phyloP scores from a whole-genome alignment of 2,113 vertebrate genomes.

The Phalacrocorax brasilianus region DNA sequence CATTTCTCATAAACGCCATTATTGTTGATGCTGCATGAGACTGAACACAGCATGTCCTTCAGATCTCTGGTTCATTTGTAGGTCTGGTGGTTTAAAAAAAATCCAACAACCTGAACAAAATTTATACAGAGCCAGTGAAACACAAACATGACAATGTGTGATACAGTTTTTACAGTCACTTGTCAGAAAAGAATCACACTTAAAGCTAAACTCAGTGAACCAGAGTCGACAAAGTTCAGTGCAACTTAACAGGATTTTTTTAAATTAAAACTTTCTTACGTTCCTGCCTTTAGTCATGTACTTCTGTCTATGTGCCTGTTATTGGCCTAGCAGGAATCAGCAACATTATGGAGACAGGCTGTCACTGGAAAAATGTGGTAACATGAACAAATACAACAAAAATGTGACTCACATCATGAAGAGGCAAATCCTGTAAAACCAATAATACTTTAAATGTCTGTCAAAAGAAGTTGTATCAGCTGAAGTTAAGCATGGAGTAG shows the following conservation, averaged over 20 bases:
- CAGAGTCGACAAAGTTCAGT: not conserved
- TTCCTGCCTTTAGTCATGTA: not conserved
- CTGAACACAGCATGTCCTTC: not conserved
- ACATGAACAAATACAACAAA: not conserved
- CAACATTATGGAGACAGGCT: not conserved
- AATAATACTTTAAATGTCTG: not conserved
- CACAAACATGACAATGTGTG: not conserved
- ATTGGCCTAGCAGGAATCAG: not conserved
- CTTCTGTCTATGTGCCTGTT: fast-evolving
- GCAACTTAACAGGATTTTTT: not conserved
- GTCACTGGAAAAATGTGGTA: not conserved
- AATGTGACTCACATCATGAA: not conserved
- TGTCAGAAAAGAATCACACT: constrained; percentile 5
- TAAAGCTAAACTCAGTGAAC: not conserved
- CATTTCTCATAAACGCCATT: not conserved
- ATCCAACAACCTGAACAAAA: not conserved
- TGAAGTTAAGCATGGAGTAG: not conserved
- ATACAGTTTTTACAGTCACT: not conserved
- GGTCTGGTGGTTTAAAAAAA: not conserved
- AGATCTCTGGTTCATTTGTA: not conserved
- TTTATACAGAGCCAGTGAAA: not conserved
- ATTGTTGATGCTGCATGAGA: not conserved
- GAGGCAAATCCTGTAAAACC: not conserved
- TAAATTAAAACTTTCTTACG: not conserved
- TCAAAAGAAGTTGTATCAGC: not conserved